Conservation (phyloP, 2,888 invertebrate genomes). For the Melieria crassipennis region DNA sequence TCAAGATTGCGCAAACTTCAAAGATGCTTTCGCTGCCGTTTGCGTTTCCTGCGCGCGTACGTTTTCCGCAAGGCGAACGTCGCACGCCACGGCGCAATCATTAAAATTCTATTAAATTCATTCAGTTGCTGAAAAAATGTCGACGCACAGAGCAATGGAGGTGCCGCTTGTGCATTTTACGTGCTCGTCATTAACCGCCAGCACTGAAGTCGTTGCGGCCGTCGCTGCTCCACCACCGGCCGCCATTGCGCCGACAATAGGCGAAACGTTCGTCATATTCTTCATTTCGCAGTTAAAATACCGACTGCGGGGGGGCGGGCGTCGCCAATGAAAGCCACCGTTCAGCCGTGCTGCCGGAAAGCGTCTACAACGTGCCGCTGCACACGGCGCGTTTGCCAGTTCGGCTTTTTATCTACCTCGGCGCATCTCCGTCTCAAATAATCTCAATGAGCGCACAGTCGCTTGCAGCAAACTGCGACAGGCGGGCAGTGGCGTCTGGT, state of each 20-base stretch:
- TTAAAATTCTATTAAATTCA: constrained; percentile 30
- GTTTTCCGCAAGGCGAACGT: background rate
- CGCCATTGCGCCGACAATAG: too few relatives aligned
- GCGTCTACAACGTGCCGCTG: too few relatives aligned
- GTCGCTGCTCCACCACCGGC: too few relatives aligned
- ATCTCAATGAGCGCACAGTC: background rate
- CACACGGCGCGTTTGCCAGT: background rate
- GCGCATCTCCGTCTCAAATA: background rate
- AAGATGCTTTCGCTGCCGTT: background rate
- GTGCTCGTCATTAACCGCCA: background rate
- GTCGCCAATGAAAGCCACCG: too few relatives aligned
- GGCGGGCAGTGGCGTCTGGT: constrained; percentile 2
- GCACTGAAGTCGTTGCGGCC: background rate
- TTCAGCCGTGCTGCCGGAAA: too few relatives aligned
- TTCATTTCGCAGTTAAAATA: too few relatives aligned
- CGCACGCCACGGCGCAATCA: constrained; percentile 12
- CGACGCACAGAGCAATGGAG: background rate
- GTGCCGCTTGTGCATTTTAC: background rate
- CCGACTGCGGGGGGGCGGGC: too few relatives aligned
- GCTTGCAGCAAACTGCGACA: background rate
- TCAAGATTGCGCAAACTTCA: background rate
- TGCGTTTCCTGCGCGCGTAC: too few relatives aligned
- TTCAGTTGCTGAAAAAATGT: background rate
- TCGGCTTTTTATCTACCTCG: background rate
- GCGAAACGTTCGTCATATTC: too few relatives aligned